Evolutionary conservation across 1,140 invertebrate genomes (phyloP).

Genomic region (Ceratina australensis): DNA sequence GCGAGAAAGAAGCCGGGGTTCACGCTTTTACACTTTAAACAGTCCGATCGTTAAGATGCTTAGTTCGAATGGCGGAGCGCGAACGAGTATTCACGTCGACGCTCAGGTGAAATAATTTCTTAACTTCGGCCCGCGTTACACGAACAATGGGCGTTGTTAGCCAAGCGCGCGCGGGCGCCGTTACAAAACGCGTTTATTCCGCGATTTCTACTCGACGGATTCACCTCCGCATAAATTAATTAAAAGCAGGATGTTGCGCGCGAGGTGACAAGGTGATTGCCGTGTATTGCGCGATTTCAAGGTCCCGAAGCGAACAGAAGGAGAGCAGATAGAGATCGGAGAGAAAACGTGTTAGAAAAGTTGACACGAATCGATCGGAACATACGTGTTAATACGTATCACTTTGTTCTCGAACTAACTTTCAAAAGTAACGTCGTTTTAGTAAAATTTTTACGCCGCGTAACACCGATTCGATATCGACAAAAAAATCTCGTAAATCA

Average conservation of each 20-base stretch:
- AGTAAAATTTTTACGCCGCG: no score
- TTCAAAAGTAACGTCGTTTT: no score
- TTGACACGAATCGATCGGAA: no score
- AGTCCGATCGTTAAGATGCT: neutral
- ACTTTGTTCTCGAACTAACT: neutral
- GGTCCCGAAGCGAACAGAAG: slow-evolving; percentile 16
- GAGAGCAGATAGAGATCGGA: slow-evolving; percentile 9
- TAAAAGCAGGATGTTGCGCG: slow-evolving; percentile 42
- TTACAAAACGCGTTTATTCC: slow-evolving; percentile 1
- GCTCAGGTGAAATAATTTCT: slow-evolving; percentile 26
- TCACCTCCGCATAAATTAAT: slow-evolving; percentile 27
- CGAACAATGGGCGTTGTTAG: slow-evolving; percentile 22
- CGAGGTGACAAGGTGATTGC: neutral
- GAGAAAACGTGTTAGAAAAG: neutral
- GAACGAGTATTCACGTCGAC: neutral
- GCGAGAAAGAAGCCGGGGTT: neutral
- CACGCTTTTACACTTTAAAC: slow-evolving; percentile 7
- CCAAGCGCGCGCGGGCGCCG: slow-evolving; percentile 8
- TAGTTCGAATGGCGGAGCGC: neutral
- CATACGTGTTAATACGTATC: no score
- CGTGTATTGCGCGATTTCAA: neutral
- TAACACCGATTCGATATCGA: neutral
- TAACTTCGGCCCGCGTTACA: neutral
- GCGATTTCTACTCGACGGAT: slow-evolving; percentile 12
- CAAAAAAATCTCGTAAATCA: slow-evolving; percentile 4